These are phyloP conservation scores for Tryphoninae sp. DNA, from an alignment of 2,888 invertebrate species.

Conservation along the genomic window DNA sequence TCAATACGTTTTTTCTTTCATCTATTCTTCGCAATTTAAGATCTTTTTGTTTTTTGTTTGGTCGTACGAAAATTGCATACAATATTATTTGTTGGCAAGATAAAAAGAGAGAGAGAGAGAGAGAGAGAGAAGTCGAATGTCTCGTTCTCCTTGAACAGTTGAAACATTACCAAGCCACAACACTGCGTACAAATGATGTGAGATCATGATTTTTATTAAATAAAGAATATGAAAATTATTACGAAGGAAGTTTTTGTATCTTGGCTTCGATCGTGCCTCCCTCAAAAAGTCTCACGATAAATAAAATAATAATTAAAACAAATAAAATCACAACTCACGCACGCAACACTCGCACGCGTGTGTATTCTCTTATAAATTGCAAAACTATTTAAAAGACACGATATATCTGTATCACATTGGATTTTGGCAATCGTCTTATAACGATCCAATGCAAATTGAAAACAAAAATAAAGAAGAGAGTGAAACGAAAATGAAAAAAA, in stretches of 20 bases:
- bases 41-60: background rate
- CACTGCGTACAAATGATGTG: conserved; percentile 68
- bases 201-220: conserved; percentile 67
- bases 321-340: conserved; percentile 17
- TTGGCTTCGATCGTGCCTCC: conserved; percentile 66
- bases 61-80: conserved; percentile 25
- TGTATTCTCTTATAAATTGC: conserved; percentile 49
- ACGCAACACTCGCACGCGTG: conserved; percentile 20
- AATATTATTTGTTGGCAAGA: conserved; percentile 39
- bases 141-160: conserved; percentile 59
- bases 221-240: conserved; percentile 62
- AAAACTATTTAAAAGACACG: conserved; percentile 31
- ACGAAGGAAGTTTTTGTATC: conserved; percentile 64
- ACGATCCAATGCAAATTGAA: conserved; percentile 23
- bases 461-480: conserved; percentile 1
- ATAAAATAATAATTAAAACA: conserved; percentile 47
- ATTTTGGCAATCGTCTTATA: conserved; percentile 46
- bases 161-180: conserved; percentile 66
- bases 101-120: conserved; percentile 33
- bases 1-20: conserved; percentile 4
- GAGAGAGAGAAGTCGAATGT: conserved; percentile 40
- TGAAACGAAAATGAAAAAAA: background rate
- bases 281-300: conserved; percentile 50
- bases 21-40: background rate
- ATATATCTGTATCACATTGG: conserved; percentile 47